Evolutionary conservation across 2,797 vertebrate species (phyloP).

Genomic region (Pachyuromys duprasi): DNA sequence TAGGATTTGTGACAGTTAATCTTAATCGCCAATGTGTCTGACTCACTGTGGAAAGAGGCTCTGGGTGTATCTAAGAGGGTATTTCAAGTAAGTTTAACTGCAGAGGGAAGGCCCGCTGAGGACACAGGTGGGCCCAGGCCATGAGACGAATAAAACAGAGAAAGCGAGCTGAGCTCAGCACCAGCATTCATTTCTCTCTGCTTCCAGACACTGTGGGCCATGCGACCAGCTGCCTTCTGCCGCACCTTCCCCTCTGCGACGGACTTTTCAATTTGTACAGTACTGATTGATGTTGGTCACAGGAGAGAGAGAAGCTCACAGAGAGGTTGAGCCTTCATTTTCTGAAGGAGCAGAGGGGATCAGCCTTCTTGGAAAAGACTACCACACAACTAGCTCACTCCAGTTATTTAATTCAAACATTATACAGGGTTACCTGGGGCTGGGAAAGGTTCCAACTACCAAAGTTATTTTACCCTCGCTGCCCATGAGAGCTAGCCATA

Average conservation of each 20-base stretch:
- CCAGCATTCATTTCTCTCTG: neutral
- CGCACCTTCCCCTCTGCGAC: neutral
- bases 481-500: too few species aligned
- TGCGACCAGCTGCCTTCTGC: neutral
- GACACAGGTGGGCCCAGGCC: too few species aligned
- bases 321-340: too few species aligned
- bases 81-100: neutral
- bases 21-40: neutral
- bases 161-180: neutral
- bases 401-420: too few species aligned
- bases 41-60: neutral
- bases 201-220: neutral
- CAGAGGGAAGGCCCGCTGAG: neutral
- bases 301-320: too few species aligned
- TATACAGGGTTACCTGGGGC: too few species aligned
- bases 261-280: neutral
- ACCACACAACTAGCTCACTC: too few species aligned
- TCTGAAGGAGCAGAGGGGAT: too few species aligned
- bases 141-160: neutral
- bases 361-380: too few species aligned
- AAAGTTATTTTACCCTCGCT: too few species aligned
- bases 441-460: too few species aligned
- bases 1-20: neutral
- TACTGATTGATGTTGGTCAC: too few species aligned
- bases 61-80: neutral